Evolutionary conservation across 2,888 invertebrate species (phyloP).

Genomic region (Tachina lurida): DNA sequence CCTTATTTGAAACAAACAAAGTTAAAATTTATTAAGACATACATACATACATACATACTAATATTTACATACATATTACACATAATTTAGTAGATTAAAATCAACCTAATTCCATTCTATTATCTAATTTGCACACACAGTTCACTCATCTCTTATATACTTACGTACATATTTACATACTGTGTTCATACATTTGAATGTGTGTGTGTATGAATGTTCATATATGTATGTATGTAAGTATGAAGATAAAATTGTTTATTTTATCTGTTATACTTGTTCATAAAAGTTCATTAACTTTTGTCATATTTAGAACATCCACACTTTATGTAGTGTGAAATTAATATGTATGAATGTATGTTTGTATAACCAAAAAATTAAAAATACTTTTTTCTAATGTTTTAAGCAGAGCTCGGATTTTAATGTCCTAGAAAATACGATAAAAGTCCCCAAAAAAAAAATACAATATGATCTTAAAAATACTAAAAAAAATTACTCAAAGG

Average conservation of each 20-base stretch:
- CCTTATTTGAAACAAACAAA: constrained; percentile 84
- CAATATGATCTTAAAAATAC: no score
- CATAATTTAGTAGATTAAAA: constrained; percentile 54
- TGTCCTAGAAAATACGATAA: no score
- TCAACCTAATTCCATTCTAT: constrained; percentile 42
- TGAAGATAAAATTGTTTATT: constrained; percentile 21
- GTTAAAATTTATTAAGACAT: constrained; percentile 8
- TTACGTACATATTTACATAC: not conserved
- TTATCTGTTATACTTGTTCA: constrained; percentile 22
- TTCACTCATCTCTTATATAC: constrained; percentile 35
- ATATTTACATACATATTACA: not conserved
- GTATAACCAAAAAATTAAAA: not conserved
- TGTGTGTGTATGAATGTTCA: not conserved
- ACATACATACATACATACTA: not conserved
- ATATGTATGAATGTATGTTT: no score
- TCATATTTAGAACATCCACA: constrained; percentile 9
- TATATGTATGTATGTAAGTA: no score
- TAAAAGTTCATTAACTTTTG: constrained; percentile 46
- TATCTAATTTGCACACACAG: constrained; percentile 50
- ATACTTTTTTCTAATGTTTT: not conserved
- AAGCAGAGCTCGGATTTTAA: no score
- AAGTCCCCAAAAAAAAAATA: no score
- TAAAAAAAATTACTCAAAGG: no score
- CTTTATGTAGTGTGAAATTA: not conserved
- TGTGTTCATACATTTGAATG: not conserved